These are phyloP conservation scores for Panagrolaimus sp. DNA, from an alignment of 1,140 invertebrate genomes.

Conservation along the genomic window DNA sequence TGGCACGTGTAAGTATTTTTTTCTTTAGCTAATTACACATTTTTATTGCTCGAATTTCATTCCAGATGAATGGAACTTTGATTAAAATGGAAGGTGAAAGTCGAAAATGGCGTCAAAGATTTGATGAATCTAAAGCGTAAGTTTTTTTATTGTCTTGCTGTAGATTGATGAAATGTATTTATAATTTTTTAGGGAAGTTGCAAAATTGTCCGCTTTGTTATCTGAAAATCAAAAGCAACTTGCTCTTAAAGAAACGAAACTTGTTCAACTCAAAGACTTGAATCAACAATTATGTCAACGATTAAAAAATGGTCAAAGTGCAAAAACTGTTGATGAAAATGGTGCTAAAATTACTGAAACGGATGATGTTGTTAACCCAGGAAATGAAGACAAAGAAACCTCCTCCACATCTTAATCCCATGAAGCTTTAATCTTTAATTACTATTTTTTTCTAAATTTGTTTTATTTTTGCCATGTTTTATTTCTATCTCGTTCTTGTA, in stretches of 20 bases:
- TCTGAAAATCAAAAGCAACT: no score
- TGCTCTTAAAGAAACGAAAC: constrained; percentile 36
- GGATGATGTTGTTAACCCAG: no score
- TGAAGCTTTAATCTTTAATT: no score
- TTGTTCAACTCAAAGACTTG: constrained; percentile 32
- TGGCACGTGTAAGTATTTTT: constrained; percentile 33
- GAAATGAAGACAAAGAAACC: no score
- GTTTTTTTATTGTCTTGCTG: constrained; percentile 9
- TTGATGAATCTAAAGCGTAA: constrained; percentile 38
- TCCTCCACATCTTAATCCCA: no score
- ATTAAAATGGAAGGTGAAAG: constrained; percentile 39
- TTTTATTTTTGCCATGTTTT: no score
- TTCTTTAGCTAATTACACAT: not conserved
- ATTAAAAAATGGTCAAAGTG: constrained; percentile 34
- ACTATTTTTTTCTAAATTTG: no score
- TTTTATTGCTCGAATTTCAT: not conserved
- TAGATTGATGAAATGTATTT: not conserved
- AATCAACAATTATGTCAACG: constrained; percentile 42
- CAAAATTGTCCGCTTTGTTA: no score
- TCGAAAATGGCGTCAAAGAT: constrained; percentile 27
- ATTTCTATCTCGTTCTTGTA: no score
- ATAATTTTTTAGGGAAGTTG: no score
- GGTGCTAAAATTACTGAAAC: no score
- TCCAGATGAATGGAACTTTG: constrained; percentile 44
- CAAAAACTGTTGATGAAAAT: no score